Conservation (phyloP, 1,140 invertebrate species). For the Eriocheir sinensis region DNA sequence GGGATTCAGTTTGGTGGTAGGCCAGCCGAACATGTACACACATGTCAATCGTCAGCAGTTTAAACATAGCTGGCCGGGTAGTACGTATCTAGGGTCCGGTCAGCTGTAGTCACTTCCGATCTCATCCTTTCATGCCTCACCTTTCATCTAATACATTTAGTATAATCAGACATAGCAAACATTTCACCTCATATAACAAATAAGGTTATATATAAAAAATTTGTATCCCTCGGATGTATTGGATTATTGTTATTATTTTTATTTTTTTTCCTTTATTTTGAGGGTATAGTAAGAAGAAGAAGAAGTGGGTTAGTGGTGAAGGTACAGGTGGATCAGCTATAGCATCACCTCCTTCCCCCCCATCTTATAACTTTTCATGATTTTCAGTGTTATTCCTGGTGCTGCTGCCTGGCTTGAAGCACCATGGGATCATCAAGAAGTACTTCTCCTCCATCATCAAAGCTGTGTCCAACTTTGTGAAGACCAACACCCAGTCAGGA, state of each 20-base stretch:
- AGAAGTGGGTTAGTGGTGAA: too few relatives aligned
- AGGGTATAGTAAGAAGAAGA: neutral
- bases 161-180: too few relatives aligned
- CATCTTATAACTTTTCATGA: slow-evolving; percentile 58
- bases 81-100: neutral
- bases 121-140: neutral
- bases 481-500: slow-evolving; percentile 25
- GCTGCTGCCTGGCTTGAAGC: slow-evolving; percentile 82
- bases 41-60: neutral
- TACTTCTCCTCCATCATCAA: slow-evolving; percentile 79
- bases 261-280: neutral
- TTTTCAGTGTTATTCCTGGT: slow-evolving; percentile 81
- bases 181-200: too few relatives aligned
- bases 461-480: slow-evolving; percentile 48
- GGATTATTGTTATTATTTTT: neutral
- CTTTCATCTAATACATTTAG: too few relatives aligned
- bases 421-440: slow-evolving; percentile 82
- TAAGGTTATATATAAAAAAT: too few relatives aligned
- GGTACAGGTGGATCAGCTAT: neutral
- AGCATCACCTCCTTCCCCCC: neutral
- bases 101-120: neutral
- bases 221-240: too few relatives aligned
- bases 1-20: too few relatives aligned
- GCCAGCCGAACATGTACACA: too few relatives aligned
- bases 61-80: neutral